Evolutionary conservation across 2,888 invertebrate species (phyloP).

Genomic region (Podotricha telesiphe): DNA sequence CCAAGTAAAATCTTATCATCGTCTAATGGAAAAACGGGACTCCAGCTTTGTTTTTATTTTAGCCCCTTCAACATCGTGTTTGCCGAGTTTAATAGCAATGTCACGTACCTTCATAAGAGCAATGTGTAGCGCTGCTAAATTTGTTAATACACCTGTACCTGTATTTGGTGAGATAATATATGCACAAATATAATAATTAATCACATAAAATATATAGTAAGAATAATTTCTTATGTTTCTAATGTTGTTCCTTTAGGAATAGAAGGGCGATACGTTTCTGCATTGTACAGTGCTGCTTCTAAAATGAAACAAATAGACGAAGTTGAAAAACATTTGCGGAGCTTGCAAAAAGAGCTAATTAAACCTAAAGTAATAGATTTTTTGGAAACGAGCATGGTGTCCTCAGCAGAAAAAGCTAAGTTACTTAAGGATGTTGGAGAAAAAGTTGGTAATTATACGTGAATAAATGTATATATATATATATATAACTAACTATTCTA

Average conservation of each 20-base stretch:
- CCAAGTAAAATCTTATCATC: no score
- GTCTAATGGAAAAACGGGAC: no score
- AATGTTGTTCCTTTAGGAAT: conserved; percentile 52
- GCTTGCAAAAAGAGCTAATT: conserved; percentile 54
- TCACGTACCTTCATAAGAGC: conserved; percentile 52
- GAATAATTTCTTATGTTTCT: neutral
- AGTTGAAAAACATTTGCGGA: conserved; percentile 58
- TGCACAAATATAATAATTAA: neutral
- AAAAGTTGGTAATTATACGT: conserved; percentile 54
- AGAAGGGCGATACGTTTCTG: conserved; percentile 69
- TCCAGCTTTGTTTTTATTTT: neutral
- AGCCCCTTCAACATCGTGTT: neutral
- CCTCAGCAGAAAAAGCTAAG: conserved; percentile 59
- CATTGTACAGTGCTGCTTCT: conserved; percentile 65
- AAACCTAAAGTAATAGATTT: conserved; percentile 66
- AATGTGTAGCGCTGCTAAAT: conserved; percentile 49
- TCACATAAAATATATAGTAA: neutral
- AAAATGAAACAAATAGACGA: conserved; percentile 62
- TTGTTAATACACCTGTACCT: conserved; percentile 58
- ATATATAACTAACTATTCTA: no score
- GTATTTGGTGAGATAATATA: conserved; percentile 61
- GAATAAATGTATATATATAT: no score
- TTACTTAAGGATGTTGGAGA: conserved; percentile 57
- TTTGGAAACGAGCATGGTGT: conserved; percentile 64
- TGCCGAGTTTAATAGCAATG: conserved; percentile 46